phyloP scores from a whole-genome alignment of 2,797 vertebrate genomes.

The Paramormyrops hopkinsi region DNA sequence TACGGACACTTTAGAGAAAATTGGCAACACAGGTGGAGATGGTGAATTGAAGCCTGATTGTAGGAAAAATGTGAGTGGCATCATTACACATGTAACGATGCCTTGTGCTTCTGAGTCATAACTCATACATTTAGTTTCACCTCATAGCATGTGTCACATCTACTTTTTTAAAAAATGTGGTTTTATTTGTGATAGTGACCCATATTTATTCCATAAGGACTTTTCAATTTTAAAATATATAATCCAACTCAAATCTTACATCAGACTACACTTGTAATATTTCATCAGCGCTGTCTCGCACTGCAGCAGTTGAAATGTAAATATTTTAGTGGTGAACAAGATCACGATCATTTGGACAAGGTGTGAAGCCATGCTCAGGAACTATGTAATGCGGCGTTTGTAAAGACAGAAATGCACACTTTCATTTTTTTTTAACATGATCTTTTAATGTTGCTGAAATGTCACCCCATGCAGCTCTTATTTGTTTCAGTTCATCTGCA shows the following conservation, averaged over 20 bases:
- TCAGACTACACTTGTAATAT: background rate
- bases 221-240: background rate
- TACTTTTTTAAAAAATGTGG: background rate
- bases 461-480: background rate
- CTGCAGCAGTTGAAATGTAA: background rate
- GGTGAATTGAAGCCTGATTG: background rate
- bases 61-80: background rate
- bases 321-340: background rate
- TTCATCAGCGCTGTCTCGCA: background rate
- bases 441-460: background rate
- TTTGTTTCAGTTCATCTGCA: background rate
- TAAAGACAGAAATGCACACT: background rate
- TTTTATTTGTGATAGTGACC: background rate
- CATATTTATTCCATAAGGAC: background rate
- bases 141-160: background rate
- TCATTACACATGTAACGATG: background rate
- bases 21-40: background rate
- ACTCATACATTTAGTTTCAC: background rate
- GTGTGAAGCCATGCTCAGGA: background rate
- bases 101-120: background rate
- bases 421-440: background rate
- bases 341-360: background rate
- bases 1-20: background rate
- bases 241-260: background rate
- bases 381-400: background rate